phyloP scores from a whole-genome alignment of 2,797 vertebrate genomes.

The Galagoides demidoff region DNA sequence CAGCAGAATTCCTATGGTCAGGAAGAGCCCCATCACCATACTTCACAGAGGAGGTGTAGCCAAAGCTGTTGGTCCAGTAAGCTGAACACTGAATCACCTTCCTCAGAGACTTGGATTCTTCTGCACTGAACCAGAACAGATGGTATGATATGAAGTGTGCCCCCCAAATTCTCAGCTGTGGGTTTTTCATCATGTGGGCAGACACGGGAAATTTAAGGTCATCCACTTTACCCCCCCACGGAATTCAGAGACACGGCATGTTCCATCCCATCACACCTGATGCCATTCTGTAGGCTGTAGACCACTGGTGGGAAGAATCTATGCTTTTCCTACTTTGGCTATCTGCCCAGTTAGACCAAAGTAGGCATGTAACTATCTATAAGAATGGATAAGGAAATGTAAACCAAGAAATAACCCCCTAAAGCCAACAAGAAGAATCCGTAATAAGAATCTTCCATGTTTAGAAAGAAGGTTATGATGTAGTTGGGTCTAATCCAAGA shows the following conservation, averaged over 20 bases:
- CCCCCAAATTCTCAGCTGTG: neutral
- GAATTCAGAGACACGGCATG: neutral
- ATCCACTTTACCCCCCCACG: neutral
- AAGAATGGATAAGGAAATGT: neutral
- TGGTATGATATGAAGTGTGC: neutral
- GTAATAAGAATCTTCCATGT: neutral
- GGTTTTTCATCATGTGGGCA: conserved; percentile 6
- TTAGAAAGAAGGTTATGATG: neutral
- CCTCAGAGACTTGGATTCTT: conserved; percentile 44
- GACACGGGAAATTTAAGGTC: conserved; percentile 57
- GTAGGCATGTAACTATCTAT: neutral
- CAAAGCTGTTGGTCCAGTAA: conserved; percentile 17
- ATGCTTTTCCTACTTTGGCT: conserved; percentile 12
- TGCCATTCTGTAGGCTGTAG: neutral
- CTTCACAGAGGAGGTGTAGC: neutral
- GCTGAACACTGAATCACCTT: neutral
- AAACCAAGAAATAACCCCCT: neutral
- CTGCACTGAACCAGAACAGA: conserved; percentile 54
- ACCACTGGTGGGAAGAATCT: neutral
- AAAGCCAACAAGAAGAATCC: neutral
- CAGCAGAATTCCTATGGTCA: conserved; percentile 52
- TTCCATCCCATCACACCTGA: neutral
- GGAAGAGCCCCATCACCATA: conserved; percentile 25
- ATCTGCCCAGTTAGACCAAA: neutral
- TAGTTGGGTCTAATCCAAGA: neutral